Evolutionary conservation across 2,113 vertebrate genomes (phyloP), one percentile per base, ranked within the genome.

Genomic region (Barbus barbus): DNA sequence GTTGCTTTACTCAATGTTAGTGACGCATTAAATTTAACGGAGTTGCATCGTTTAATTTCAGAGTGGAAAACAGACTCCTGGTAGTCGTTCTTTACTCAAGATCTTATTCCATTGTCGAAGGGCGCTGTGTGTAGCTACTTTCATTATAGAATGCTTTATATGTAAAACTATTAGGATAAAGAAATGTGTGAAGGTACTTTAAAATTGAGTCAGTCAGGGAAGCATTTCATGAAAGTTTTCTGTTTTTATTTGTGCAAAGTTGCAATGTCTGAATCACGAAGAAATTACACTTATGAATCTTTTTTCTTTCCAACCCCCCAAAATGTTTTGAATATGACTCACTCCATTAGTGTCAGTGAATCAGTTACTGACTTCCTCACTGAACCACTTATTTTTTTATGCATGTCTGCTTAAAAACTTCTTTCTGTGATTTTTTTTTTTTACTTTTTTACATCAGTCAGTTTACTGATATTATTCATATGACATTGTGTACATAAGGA

Each of bases 21-120:
- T 84, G 83, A 28, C 76, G 74, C 53, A 41, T 73, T 72, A 18
- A 36, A 63, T 85, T 85, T 74, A 63, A 63, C 48, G 22, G 56
- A 79, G 75, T 46, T 9, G 71, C 33, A 44, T 33, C 41, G 24
- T 38, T 36, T 51, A 22, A 11, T 73, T 74, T 20, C n/a, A 63
- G 18, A 4, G 38, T 46, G 60, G 41, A 63, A 48, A 46, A 78
- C n/a, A 61, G 22, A 16, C 36, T 79, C 77, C 56, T 51, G 4
- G 36, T 36, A 56, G 48, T 53, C 2, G 9, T 33, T 78, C 51
- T 78, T 77, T 33, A 78, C 28, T 18, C 13, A 60, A 60, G 0
- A 73, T 8, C n/a, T 24, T 73, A 4, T 3, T 44, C 38, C 12
- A 0, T 16, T 73, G n/a, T 3, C 12, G 38, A 73, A 46, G 38